These are phyloP conservation scores for Platerodrilus igneus DNA, from an alignment of 2,888 invertebrate genomes.

Conservation along the genomic window DNA sequence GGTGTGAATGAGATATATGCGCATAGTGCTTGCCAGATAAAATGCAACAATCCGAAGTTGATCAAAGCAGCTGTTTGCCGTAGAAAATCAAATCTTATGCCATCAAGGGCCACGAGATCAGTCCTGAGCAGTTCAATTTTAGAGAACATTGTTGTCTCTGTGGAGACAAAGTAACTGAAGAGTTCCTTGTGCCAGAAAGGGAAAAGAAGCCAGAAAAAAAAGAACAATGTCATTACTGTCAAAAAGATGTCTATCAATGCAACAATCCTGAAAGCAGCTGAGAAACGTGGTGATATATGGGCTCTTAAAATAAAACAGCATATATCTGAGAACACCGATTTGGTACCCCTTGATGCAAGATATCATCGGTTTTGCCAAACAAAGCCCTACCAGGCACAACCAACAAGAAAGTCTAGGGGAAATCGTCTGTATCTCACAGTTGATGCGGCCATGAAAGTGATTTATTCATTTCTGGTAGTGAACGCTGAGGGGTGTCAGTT, in stretches of 20 bases:
- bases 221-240: constrained; percentile 13
- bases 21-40: constrained; percentile 6
- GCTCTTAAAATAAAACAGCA: constrained; percentile 10
- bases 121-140: constrained; percentile 9
- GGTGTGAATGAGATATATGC: constrained; percentile 5
- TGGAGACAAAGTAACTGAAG: constrained; percentile 12
- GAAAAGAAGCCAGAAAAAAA: constrained; percentile 7
- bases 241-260: constrained; percentile 6
- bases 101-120: too few relatives aligned
- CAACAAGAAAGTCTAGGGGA: too few relatives aligned
- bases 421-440: too few relatives aligned
- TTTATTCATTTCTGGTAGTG: constrained; percentile 8
- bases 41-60: constrained; percentile 8
- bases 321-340: too few relatives aligned
- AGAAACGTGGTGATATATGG: constrained; percentile 10
- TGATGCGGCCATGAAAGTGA: constrained; percentile 1
- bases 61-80: constrained; percentile 9
- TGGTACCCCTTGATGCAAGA: too few relatives aligned
- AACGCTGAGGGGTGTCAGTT: constrained; percentile 11
- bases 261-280: constrained; percentile 11
- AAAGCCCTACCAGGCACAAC: too few relatives aligned
- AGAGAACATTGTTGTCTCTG: constrained; percentile 10
- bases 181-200: constrained; percentile 8
- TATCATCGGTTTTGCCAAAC: constrained; percentile 10
- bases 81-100: too few relatives aligned